Evolutionary conservation across 2,888 invertebrate genomes (phyloP).

Genomic region (Apodemia mormo): DNA sequence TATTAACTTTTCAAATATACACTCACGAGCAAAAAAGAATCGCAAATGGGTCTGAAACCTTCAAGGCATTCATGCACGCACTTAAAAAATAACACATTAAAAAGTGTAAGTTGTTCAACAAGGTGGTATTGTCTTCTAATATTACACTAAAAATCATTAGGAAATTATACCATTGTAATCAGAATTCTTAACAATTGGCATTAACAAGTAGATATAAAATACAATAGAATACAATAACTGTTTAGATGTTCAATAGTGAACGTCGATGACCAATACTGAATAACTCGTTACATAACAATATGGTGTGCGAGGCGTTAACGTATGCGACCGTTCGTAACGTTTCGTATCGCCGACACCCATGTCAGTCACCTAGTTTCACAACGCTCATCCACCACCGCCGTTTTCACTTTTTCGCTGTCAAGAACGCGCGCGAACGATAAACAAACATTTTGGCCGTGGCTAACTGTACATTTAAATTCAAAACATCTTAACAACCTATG

Average conservation of each 20-base stretch:
- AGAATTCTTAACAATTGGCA: constrained; percentile 16
- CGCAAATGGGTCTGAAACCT: not conserved
- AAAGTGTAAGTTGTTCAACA: not conserved
- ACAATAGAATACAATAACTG: constrained; percentile 25
- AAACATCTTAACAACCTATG: constrained; percentile 48
- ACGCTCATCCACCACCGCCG: constrained; percentile 71
- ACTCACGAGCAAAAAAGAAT: not conserved
- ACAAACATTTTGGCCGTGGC: constrained; percentile 79
- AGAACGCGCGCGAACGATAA: constrained; percentile 78
- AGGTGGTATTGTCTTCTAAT: not conserved
- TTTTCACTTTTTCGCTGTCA: constrained; percentile 83
- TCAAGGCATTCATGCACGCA: not conserved
- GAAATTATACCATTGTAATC: constrained; percentile 16
- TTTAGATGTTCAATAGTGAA: constrained; percentile 32
- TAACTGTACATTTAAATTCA: constrained; percentile 46
- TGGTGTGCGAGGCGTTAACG: constrained; percentile 51
- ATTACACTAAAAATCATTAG: not conserved
- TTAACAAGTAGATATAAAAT: not conserved
- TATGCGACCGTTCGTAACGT: constrained; percentile 31
- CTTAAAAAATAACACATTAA: not conserved
- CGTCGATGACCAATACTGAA: constrained; percentile 39
- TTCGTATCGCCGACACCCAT: constrained; percentile 40
- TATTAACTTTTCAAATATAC: not conserved
- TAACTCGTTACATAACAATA: constrained; percentile 64
- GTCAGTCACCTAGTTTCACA: constrained; percentile 72